Percentiles rank a stretch among this genome's conserved stretches.
These are phyloP conservation scores for Athetis lepigone DNA, from an alignment of 2,888 invertebrate genomes.

Conservation along the genomic window DNA sequence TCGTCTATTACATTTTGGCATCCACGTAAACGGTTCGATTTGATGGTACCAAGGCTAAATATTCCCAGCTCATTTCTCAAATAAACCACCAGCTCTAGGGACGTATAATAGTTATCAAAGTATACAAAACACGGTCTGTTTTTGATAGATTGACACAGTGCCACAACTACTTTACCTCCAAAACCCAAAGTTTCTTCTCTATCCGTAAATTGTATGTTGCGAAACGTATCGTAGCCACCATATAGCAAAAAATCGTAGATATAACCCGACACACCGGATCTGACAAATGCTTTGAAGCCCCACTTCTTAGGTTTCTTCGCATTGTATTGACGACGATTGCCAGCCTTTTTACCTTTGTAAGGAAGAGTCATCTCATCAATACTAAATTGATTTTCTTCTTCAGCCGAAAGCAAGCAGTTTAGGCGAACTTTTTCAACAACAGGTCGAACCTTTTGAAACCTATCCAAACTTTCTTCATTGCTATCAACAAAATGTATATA, in stretches of 20 bases:
- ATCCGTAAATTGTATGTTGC: too few species aligned
- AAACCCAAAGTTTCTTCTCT: too few species aligned
- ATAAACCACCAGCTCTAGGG: conserved; percentile 33
- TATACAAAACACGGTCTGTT: too few species aligned
- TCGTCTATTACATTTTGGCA: conserved; percentile 20
- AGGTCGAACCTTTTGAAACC: conserved; percentile 44
- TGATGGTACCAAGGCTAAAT: conserved; percentile 39
- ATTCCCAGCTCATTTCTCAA: conserved; percentile 30
- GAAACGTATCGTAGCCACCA: too few species aligned
- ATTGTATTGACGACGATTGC: too few species aligned
- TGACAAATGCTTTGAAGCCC: too few species aligned
- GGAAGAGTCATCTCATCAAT: conserved; percentile 37
- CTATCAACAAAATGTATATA: conserved; percentile 67
- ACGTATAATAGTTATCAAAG: conserved; percentile 43
- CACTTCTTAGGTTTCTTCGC: too few species aligned
- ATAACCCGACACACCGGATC: too few species aligned
- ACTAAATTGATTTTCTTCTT: conserved; percentile 26
- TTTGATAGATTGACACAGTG: too few species aligned
- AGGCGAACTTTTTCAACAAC: conserved; percentile 27
- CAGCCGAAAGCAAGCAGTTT: conserved; percentile 24
- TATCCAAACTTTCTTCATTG: conserved; percentile 39
- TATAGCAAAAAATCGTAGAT: too few species aligned
- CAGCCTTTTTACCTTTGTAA: too few species aligned
- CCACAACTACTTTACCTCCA: too few species aligned
- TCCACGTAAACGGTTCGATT: conserved; percentile 43